These are phyloP conservation scores for Philantomba maxwellii DNA, from an alignment of 2,113 vertebrate species.

Conservation along the genomic window DNA sequence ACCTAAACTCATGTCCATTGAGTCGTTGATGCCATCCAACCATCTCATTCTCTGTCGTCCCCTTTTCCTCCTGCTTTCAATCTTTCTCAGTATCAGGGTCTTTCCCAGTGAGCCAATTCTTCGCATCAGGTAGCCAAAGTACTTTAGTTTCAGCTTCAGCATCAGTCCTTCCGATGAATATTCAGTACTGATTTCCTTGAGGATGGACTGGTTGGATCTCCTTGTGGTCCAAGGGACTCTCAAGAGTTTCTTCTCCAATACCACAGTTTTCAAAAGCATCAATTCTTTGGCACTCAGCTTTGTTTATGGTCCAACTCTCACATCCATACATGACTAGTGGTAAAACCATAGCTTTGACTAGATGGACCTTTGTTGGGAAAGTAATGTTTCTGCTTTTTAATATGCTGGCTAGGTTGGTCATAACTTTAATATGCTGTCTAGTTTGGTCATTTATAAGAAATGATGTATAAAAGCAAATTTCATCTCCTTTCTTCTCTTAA, in stretches of 20 bases:
- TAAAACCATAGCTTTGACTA: neutral
- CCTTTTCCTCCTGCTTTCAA: neutral
- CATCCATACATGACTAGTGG: neutral
- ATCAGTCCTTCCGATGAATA: neutral
- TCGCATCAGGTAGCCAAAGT: neutral
- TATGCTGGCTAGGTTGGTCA: neutral
- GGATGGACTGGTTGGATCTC: neutral
- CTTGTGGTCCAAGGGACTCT: neutral
- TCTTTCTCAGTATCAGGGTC: neutral
- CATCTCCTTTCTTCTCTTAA: neutral
- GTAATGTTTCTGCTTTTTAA: neutral
- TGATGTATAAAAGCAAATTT: neutral
- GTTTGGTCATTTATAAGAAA: neutral
- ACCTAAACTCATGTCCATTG: neutral
- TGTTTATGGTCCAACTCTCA: neutral
- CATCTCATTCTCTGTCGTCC: neutral
- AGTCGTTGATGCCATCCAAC: neutral
- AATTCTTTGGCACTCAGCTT: neutral
- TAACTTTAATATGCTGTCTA: neutral
- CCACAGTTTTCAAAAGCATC: neutral
- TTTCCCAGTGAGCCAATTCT: neutral
- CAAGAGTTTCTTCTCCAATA: neutral
- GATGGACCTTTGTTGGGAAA: neutral
- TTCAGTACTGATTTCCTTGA: neutral
- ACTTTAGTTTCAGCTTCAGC: neutral